These are phyloP conservation scores for Andrena hattorfiana DNA, from an alignment of 2,888 invertebrate genomes.

Conservation along the genomic window DNA sequence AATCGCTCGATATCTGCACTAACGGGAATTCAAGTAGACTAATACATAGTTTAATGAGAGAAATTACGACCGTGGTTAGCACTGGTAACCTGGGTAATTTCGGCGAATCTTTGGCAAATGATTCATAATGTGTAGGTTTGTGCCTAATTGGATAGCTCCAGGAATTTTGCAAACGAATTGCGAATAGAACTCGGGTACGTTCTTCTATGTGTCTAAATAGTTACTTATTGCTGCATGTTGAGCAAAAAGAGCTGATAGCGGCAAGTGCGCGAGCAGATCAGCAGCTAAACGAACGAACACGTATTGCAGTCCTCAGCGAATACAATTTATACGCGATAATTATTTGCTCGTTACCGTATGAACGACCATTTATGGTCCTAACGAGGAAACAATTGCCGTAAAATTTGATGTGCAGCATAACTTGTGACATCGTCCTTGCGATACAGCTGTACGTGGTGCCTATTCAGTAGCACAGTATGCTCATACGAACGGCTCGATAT, in stretches of 20 bases:
- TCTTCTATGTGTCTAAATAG: no score
- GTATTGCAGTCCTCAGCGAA: neutral
- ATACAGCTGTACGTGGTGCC: slow-evolving; percentile 23
- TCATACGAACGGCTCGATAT: slow-evolving; percentile 20
- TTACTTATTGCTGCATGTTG: no score
- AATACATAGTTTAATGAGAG: no score
- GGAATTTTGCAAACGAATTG: no score
- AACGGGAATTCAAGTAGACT: no score
- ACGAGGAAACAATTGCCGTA: slow-evolving; percentile 30
- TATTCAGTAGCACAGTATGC: neutral
- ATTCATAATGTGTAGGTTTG: no score
- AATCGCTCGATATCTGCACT: no score
- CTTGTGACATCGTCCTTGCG: slow-evolving; percentile 10
- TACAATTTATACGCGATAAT: neutral
- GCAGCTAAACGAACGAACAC: neutral
- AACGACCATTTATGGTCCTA: slow-evolving; percentile 20
- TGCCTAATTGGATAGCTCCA: no score
- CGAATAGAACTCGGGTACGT: no score
- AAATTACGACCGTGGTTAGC: no score
- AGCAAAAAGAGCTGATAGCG: neutral
- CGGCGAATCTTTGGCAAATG: no score
- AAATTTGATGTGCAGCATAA: slow-evolving; percentile 11
- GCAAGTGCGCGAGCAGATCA: neutral
- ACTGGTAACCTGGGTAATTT: no score
- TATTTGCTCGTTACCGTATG: slow-evolving; percentile 19